Evolutionary conservation across 2,797 vertebrate species (phyloP).

Genomic region (Eutrigla gurnardus): DNA sequence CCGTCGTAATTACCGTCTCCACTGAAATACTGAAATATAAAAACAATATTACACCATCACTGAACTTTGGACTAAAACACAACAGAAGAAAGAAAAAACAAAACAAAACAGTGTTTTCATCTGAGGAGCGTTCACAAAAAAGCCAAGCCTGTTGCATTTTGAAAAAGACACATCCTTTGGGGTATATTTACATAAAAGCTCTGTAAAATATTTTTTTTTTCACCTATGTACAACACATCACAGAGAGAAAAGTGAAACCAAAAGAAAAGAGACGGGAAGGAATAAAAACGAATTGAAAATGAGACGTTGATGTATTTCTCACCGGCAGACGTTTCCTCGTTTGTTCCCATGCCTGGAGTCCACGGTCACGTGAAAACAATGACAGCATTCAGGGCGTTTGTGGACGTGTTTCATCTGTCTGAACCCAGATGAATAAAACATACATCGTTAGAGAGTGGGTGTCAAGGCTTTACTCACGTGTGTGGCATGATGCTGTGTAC

Average conservation of each 20-base stretch:
- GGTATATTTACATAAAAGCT: conserved; percentile 84
- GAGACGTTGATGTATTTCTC: conserved; percentile 19
- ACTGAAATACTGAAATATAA: conserved; percentile 66
- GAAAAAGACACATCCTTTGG: conserved; percentile 71
- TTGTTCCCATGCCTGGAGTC: conserved; percentile 42
- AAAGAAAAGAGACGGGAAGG: conserved; percentile 25
- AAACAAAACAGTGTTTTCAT: conserved; percentile 42
- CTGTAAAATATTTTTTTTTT: conserved; percentile 79
- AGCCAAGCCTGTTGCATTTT: conserved; percentile 68
- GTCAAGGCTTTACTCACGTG: conserved; percentile 29
- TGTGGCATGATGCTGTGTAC: conserved; percentile 1
- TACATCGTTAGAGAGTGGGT: conserved; percentile 23
- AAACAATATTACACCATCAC: conserved; percentile 72
- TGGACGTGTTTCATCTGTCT: conserved; percentile 4
- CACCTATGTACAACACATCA: conserved; percentile 82
- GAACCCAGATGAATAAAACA: conserved; percentile 37
- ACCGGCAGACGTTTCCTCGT: background rate
- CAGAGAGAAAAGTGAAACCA: conserved; percentile 59
- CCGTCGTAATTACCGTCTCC: conserved; percentile 72
- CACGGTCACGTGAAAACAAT: conserved; percentile 14
- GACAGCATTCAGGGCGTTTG: conserved; percentile 25
- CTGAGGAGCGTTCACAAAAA: conserved; percentile 56
- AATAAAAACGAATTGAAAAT: conserved; percentile 38
- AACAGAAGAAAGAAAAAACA: conserved; percentile 30
- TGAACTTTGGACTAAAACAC: conserved; percentile 73